phyloP scores from a whole-genome alignment of 2,888 invertebrate species.

The Caradrina kadenii region DNA sequence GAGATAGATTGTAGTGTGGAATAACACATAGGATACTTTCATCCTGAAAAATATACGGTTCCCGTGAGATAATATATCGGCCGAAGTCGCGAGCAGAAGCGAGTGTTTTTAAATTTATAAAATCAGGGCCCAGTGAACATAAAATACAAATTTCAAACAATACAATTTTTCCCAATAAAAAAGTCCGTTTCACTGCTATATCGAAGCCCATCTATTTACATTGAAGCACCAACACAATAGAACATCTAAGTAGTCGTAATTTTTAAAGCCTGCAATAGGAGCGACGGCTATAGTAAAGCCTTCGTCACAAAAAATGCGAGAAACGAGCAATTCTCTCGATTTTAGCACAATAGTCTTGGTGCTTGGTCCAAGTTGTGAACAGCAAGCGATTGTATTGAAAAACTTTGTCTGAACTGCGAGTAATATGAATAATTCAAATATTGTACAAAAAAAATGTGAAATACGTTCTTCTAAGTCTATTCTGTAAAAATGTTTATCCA shows the following conservation, averaged over 20 bases:
- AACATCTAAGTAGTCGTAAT: conserved; percentile 41
- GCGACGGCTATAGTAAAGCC: conserved; percentile 63
- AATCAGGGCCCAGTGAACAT: no score
- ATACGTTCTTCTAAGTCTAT: no score
- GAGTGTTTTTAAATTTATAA: no score
- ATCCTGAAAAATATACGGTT: no score
- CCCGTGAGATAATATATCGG: no score
- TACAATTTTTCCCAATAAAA: background rate
- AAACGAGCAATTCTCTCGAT: conserved; percentile 71
- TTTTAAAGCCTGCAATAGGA: conserved; percentile 50
- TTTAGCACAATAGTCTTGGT: conserved; percentile 68
- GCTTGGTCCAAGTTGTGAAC: conserved; percentile 27
- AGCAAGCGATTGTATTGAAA: background rate
- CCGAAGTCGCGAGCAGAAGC: no score
- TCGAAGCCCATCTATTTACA: conserved; percentile 21
- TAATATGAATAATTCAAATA: no score
- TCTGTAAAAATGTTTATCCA: no score
- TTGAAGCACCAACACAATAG: conserved; percentile 35
- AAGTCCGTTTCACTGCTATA: conserved; percentile 11
- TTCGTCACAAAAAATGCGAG: conserved; percentile 69
- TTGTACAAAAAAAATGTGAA: no score
- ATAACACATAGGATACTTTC: no score
- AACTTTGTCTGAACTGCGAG: no score
- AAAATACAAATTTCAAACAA: conserved; percentile 2
- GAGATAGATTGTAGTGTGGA: no score